These are phyloP conservation scores for Coluber constrictor DNA, from an alignment of 2,797 vertebrate species.

Conservation along the genomic window DNA sequence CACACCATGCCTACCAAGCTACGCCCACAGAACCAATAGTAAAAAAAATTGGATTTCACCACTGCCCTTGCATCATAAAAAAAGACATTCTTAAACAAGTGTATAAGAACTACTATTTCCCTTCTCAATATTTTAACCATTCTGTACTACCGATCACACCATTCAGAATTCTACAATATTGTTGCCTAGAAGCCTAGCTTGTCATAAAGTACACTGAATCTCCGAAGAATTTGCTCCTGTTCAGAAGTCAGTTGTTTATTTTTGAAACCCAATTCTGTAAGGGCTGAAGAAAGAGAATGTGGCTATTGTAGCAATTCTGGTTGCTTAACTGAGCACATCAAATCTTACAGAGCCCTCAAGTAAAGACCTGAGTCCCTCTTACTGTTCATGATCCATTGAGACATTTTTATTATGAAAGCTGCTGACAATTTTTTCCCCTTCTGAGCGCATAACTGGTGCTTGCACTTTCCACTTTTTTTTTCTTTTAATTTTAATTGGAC, in stretches of 20 bases:
- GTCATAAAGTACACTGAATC: constrained; percentile 38
- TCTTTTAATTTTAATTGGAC: constrained; percentile 66
- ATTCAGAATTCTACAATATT: neutral
- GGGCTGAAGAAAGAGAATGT: neutral
- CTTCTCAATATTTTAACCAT: constrained; percentile 13
- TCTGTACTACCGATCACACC: neutral
- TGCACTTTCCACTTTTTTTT: constrained; percentile 49
- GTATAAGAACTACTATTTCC: neutral
- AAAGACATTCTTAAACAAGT: neutral
- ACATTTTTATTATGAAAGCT: constrained; percentile 61
- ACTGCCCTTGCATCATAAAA: neutral
- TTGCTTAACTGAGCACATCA: constrained; percentile 51
- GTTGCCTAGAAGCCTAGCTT: constrained; percentile 20
- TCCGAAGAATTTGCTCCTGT: constrained; percentile 31
- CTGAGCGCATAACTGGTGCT: constrained; percentile 49
- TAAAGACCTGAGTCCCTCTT: constrained; percentile 61
- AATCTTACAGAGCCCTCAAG: constrained; percentile 51
- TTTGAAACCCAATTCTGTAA: neutral
- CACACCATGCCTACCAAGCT: too few relatives aligned
- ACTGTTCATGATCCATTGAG: constrained; percentile 57
- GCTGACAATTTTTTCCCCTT: constrained; percentile 58
- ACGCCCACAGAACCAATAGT: too few relatives aligned
- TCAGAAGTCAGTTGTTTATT: constrained; percentile 48
- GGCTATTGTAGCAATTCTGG: constrained; percentile 60
- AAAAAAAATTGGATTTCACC: too few relatives aligned